These are phyloP conservation scores for Tapirus indicus DNA, from an alignment of 2,797 vertebrate genomes.

Conservation along the genomic window DNA sequence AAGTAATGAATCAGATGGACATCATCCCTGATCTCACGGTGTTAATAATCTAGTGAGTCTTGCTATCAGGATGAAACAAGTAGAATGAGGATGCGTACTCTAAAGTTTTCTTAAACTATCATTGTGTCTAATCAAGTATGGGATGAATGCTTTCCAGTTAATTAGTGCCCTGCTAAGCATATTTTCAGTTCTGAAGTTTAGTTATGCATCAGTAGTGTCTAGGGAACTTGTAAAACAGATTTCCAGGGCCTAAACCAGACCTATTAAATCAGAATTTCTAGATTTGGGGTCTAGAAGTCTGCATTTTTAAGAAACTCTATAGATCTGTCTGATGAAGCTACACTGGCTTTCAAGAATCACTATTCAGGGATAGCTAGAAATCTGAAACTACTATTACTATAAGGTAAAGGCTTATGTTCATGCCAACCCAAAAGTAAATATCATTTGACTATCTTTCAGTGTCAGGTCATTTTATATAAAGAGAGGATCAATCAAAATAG, in stretches of 20 bases:
- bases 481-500: not conserved
- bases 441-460: not conserved
- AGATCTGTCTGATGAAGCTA: not conserved
- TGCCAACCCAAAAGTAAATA: not conserved
- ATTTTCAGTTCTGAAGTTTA: not conserved
- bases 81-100: not conserved
- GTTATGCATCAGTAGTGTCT: not conserved
- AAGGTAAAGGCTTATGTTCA: not conserved
- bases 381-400: not conserved
- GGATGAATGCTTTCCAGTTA: not conserved
- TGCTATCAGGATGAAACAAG: not conserved
- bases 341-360: not conserved
- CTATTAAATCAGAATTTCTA: not conserved
- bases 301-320: not conserved
- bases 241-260: not conserved
- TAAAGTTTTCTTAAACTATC: slow-evolving; percentile 4
- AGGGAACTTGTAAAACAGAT: not conserved
- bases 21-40: not conserved
- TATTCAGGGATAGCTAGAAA: not conserved
- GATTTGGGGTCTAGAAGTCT: not conserved
- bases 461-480: not conserved
- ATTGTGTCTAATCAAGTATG: not conserved
- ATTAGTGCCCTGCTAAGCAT: not conserved
- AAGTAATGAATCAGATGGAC: not conserved
- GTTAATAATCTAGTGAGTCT: not conserved